Base-by-base conservation (phyloP, 2,888 invertebrate species). In the Merodon equestris region DNA sequence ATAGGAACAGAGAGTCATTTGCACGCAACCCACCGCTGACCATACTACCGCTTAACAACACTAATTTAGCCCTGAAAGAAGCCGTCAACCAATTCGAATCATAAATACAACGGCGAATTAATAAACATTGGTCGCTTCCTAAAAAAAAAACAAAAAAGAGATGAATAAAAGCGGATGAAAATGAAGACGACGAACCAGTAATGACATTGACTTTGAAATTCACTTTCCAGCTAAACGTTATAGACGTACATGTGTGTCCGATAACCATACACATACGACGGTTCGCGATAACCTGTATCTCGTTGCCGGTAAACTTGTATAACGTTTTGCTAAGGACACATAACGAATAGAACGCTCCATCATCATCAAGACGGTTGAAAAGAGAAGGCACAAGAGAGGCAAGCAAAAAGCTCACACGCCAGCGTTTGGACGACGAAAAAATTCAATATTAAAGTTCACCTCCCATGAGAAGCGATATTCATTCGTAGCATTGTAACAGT, bases 181-280 rank as follows among this genome's bases (percentile, higher is more conserved):
- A 53, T 74, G 63, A 56, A 64, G 64, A 64, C 48, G 54, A 45
- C 58, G 15, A 74, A 71, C 9, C 75, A 75, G 61, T 61, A 61
- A 54, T 81, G 81, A 67, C 81, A 81, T 81, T 81, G 79, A 79
- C 79, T 70, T 79, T 79, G 81, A 81, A 81, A 81, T 75, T 81
- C 75, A 66, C 66, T 81, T 75, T 75, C 66, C 17, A 73, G 2
- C 27, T 27, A 27, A 2, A 27, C 27, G 27, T 7, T 27, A 27
- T 7, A n/a, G 44, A 71, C 61, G 12, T 9, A 47, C 40, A 64
- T 9, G 15, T 56, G 13, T 48, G 36, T 38, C 48, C n/a, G 50
- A 17, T 19, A 61, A 18, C 27, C 47, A 12, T 3, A 14, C 27
- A 14, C 70, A 57, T 42, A 4, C 2, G 27, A 27, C 3, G 27